phyloP scores from a whole-genome alignment of 2,797 vertebrate species.

The Pterois miles region DNA sequence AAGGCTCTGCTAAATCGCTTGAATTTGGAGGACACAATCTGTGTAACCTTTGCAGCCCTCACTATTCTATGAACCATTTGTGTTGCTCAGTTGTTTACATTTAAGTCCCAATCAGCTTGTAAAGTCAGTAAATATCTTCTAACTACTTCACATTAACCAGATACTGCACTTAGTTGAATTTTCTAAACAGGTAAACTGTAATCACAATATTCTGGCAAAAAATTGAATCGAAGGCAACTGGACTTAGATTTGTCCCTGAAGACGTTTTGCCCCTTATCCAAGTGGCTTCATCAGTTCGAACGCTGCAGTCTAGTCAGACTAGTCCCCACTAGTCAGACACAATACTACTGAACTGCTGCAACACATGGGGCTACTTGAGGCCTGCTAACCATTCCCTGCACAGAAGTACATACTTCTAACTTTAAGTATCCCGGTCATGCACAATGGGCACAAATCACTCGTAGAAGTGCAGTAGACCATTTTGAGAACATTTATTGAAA shows the following conservation, averaged over 20 bases:
- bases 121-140: neutral
- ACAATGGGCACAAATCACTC: neutral
- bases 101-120: neutral
- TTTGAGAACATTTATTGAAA: slow-evolving; percentile 79
- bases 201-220: too few relatives aligned
- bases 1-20: neutral
- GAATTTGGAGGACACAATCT: neutral
- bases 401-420: neutral
- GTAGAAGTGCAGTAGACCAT: neutral
- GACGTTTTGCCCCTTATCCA: too few relatives aligned
- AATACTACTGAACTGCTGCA: neutral
- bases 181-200: neutral
- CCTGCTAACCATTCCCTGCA: neutral
- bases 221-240: too few relatives aligned
- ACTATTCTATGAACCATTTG: neutral
- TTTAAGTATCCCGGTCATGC: neutral
- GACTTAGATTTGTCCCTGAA: too few relatives aligned
- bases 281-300: too few relatives aligned
- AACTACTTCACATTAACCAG: neutral
- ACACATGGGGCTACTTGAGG: neutral
- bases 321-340: too few relatives aligned
- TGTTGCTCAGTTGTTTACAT: neutral
- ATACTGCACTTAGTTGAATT: neutral
- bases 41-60: neutral
- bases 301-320: too few relatives aligned